These are phyloP conservation scores for Bombus ignitus DNA, from an alignment of 1,140 invertebrate species.

Conservation along the genomic window DNA sequence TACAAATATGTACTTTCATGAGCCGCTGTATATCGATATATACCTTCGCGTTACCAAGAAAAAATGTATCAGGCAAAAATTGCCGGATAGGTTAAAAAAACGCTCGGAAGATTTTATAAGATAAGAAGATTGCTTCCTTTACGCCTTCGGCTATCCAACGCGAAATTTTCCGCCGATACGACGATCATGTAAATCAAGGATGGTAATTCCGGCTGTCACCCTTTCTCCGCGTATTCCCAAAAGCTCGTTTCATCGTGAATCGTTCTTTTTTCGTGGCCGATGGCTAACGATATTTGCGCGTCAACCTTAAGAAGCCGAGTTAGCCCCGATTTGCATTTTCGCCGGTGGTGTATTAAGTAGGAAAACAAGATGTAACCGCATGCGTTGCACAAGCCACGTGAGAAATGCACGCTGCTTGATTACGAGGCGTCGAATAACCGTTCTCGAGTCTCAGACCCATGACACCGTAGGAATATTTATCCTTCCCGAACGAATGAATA, in stretches of 20 bases:
- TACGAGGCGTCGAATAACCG: not conserved
- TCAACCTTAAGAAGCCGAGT: not conserved
- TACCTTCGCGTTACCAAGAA: not conserved
- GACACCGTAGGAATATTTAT: constrained; percentile 71
- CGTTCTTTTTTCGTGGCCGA: not conserved
- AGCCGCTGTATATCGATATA: too few relatives aligned
- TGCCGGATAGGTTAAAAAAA: not conserved
- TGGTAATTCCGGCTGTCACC: not conserved
- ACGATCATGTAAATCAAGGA: not conserved
- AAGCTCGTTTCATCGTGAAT: not conserved
- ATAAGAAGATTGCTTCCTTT: not conserved
- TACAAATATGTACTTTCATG: too few relatives aligned
- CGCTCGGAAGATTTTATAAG: not conserved
- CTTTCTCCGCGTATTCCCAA: not conserved
- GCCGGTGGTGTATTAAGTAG: not conserved
- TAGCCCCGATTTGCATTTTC: not conserved
- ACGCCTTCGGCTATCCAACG: not conserved
- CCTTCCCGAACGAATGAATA: constrained; percentile 73
- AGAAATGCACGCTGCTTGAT: constrained; percentile 46
- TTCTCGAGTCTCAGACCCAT: not conserved
- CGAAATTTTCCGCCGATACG: not conserved
- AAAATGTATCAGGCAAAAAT: not conserved
- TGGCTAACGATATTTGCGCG: not conserved
- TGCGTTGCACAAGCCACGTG: constrained; percentile 24
- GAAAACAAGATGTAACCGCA: constrained; percentile 28